phyloP scores from a whole-genome alignment of 2,888 invertebrate species.

The Pseudococcus viburni region DNA sequence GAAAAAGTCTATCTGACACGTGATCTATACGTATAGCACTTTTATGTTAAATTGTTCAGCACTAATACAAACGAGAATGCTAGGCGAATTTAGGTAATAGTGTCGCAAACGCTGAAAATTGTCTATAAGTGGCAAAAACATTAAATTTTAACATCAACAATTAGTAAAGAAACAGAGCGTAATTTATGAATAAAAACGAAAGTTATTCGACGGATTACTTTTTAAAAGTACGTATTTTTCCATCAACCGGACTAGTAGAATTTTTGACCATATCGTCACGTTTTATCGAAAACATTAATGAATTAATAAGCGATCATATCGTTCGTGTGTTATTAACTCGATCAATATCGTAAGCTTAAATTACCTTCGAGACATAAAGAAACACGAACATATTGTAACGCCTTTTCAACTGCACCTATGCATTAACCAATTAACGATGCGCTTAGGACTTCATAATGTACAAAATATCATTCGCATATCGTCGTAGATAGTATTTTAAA shows the following conservation, averaged over 20 bases:
- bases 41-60: conserved; percentile 39
- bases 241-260: conserved; percentile 15
- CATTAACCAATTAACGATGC: neutral
- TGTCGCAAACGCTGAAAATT: conserved; percentile 52
- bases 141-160: conserved; percentile 57
- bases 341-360: neutral
- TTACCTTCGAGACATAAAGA: neutral
- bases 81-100: conserved; percentile 39
- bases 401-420: neutral
- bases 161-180: conserved; percentile 62
- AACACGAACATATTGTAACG: neutral
- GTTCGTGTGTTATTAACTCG: conserved; percentile 7
- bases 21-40: conserved; percentile 11
- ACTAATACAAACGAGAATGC: neutral
- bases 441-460: neutral
- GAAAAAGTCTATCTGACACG: conserved; percentile 7
- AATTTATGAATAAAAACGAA: conserved; percentile 60
- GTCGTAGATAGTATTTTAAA: neutral
- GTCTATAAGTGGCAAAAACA: conserved; percentile 41
- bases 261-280: conserved; percentile 27
- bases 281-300: conserved; percentile 10
- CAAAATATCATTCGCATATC: neutral
- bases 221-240: neutral
- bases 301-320: neutral
- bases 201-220: conserved; percentile 1